Base-by-base conservation (phyloP, 2,888 invertebrate genomes). In the Nasonia oneida region DNA sequence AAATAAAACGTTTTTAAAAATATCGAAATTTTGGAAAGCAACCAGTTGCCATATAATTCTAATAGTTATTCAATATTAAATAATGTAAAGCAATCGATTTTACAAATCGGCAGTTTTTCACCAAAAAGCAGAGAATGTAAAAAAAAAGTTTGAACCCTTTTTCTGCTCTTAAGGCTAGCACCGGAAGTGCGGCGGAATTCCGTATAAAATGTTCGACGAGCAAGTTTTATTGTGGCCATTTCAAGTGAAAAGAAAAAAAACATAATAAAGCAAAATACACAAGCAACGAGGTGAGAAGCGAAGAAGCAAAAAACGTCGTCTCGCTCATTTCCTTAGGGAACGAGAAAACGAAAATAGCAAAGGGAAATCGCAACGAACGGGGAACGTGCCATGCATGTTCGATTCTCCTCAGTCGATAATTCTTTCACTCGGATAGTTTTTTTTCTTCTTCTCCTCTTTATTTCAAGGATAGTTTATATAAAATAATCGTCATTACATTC, bases 401-500 rank as follows among this genome's bases (percentile, higher is more conserved):
- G 80, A 87, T 76, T 81, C 29, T 81, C 57, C 57, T 81, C 81
- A 53, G 79, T 70, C 76, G 79, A 80, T 64, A 83, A 83, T 74
- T 83, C 73, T 78, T 70, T 83, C 78, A 15, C 74, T 53, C 3
- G 64, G 15, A 42, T 80, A 83, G 37, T 75, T 85, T 86, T 84
- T 86, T 83, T 23, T 81, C 79, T 80, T 81, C 78, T 81, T 85
- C 71, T 81, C 83, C 81, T 88, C 86, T 86, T 88, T 88, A 87
- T 87, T 87, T 85, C 64, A 88, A 84, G 88, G 86, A 81, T 86
- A 87, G 84, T 87, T 86, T 86, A 84, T 87, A 88, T 86, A 88
- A 88, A 87, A 88, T 87, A 87, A 87, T 88, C 87, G 80, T 87
- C 81, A 82, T 83, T 88, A 87, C 88, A 88, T 88, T 81, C 84